phyloP scores from a whole-genome alignment of 2,113 vertebrate species.

The Canis aureus region DNA sequence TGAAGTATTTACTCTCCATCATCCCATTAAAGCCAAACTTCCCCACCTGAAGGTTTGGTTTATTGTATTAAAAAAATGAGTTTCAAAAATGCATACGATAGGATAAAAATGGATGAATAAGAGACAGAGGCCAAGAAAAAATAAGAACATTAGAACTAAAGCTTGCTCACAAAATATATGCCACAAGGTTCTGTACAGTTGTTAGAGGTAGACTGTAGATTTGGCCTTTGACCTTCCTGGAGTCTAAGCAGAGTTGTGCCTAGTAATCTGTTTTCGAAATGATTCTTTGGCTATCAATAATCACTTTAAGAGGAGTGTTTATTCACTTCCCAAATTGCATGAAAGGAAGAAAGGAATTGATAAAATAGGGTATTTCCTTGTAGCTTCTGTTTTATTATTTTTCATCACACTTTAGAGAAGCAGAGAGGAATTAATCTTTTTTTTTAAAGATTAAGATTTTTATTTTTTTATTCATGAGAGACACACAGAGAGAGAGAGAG shows the following conservation, averaged over 20 bases:
- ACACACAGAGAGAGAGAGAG: too few species aligned
- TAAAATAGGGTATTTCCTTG: conserved; percentile 4
- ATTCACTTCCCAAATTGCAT: conserved; percentile 17
- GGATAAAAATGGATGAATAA: conserved; percentile 30
- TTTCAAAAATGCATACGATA: conserved; percentile 30
- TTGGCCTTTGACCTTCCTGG: conserved; percentile 33
- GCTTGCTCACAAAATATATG: background rate
- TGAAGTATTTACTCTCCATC: background rate
- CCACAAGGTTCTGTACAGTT: background rate
- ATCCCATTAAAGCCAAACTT: background rate
- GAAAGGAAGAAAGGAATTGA: conserved; percentile 42
- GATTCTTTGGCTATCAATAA: background rate
- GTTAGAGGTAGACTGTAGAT: background rate
- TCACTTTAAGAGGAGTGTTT: conserved; percentile 13
- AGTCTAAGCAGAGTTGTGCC: conserved; percentile 32
- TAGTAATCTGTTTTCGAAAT: conserved; percentile 15
- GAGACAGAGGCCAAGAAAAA: conserved; percentile 49
- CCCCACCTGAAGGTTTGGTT: background rate
- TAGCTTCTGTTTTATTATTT: conserved; percentile 34
- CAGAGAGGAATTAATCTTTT: background rate
- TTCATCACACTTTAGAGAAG: conserved; percentile 33
- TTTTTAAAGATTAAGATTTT: too few species aligned
- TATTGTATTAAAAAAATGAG: conserved; percentile 32
- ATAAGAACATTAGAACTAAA: background rate
- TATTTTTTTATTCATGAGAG: too few species aligned